Conservation (phyloP, 2,797 vertebrate genomes). For the Lepilemur septentrionalis region DNA sequence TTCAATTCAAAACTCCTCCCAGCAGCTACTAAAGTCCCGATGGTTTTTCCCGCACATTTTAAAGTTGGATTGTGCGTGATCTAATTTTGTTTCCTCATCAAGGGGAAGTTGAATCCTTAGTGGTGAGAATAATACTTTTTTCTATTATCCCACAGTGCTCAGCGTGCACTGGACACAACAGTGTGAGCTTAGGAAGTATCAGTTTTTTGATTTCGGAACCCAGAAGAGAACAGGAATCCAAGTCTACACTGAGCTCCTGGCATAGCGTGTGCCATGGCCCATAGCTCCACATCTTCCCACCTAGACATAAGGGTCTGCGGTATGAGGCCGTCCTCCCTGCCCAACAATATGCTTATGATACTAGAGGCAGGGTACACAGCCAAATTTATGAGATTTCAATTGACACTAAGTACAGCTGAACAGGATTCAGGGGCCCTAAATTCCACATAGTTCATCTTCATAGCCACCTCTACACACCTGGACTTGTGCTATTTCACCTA, state of each 20-base stretch:
- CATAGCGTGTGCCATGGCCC: neutral
- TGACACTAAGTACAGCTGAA: neutral
- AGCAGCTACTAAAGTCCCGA: neutral
- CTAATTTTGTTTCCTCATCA: constrained; percentile 5
- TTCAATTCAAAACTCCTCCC: neutral
- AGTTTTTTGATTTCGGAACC: neutral
- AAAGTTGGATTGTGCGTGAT: neutral
- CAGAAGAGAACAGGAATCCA: neutral
- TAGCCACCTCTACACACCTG: neutral
- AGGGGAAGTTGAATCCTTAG: neutral
- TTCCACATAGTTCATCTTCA: neutral
- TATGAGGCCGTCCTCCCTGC: neutral
- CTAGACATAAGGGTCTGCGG: neutral
- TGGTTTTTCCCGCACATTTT: neutral
- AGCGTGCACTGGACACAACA: too few relatives aligned
- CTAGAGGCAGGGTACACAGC: neutral
- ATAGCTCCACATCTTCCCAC: neutral
- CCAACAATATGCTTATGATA: neutral
- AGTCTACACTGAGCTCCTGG: neutral
- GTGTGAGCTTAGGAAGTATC: neutral
- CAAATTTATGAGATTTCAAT: neutral
- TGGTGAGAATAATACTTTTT: neutral
- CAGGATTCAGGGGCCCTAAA: neutral
- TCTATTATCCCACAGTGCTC: neutral
- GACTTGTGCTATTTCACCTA: neutral